Evolutionary conservation across 1,140 invertebrate genomes (phyloP).

Genomic region (Sycophaga agraensis): DNA sequence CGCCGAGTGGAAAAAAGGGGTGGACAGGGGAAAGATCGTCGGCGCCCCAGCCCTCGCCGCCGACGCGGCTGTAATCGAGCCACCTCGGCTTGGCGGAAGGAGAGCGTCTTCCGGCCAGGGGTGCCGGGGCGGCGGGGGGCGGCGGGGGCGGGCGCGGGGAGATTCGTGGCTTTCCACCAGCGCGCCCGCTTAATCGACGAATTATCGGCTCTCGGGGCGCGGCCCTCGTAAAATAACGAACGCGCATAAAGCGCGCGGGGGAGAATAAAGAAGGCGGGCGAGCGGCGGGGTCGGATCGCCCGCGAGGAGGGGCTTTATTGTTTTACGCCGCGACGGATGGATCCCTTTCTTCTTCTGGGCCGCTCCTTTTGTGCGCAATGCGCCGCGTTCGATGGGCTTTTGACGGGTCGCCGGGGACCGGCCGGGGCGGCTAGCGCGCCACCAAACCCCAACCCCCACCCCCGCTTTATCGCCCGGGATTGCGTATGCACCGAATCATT

Average conservation of each 20-base stretch:
- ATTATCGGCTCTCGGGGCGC: conserved; percentile 9
- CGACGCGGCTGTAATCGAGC: conserved; percentile 11
- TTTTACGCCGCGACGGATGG: conserved; percentile 6
- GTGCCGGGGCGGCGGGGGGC: no score
- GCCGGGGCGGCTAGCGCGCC: no score
- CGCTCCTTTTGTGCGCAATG: no score
- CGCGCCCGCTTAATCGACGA: conserved; percentile 7
- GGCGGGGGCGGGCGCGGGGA: no score
- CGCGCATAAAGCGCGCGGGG: background rate
- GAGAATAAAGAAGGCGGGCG: background rate
- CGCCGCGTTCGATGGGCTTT: background rate
- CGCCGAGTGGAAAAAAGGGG: background rate
- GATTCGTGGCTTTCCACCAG: conserved; percentile 1
- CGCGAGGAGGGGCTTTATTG: background rate
- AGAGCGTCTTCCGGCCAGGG: no score
- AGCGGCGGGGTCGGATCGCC: background rate
- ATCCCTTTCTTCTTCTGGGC: background rate
- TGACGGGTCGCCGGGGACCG: background rate
- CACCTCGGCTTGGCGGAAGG: no score
- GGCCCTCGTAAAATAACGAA: conserved; percentile 22
- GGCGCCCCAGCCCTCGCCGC: no score
- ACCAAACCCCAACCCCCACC: no score
- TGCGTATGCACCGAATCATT: background rate
- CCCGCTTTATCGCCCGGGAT: background rate
- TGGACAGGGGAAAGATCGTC: background rate